Conservation (phyloP, 2,113 vertebrate genomes). For the Burhinus bistriatus region DNA sequence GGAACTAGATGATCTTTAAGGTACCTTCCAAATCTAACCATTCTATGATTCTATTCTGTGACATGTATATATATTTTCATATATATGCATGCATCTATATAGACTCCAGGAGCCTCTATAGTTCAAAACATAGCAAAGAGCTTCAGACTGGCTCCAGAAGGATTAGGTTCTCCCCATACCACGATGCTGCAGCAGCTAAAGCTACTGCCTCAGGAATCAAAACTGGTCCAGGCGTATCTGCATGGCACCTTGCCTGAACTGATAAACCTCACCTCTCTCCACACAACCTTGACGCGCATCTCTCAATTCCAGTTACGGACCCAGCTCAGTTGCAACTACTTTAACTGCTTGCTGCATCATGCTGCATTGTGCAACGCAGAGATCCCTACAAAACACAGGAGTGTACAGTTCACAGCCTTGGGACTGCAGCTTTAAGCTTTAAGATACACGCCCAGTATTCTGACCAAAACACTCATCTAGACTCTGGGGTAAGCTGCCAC, state of each 20-base stretch:
- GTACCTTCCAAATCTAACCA: no score
- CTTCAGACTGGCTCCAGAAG: neutral
- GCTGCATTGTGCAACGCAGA: conserved; percentile 37
- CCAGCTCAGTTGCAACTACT: neutral
- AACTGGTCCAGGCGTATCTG: neutral
- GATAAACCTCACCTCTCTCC: neutral
- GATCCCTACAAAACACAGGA: neutral
- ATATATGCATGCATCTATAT: accelerated
- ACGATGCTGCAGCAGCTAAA: neutral
- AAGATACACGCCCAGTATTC: neutral
- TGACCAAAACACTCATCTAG: neutral
- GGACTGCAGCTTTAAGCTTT: neutral
- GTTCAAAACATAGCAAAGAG: neutral
- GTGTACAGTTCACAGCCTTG: neutral
- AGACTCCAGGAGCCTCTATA: neutral
- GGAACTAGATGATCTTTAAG: no score
- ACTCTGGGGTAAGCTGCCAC: neutral
- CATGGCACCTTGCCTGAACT: neutral
- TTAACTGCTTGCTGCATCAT: conserved; percentile 12
- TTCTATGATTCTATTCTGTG: no score
- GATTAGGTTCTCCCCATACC: neutral
- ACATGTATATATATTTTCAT: accelerated
- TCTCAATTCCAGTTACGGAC: neutral
- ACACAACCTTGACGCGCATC: neutral
- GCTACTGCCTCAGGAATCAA: neutral